Conservation (phyloP, 2,113 vertebrate genomes). For the Leucosticte australis region DNA sequence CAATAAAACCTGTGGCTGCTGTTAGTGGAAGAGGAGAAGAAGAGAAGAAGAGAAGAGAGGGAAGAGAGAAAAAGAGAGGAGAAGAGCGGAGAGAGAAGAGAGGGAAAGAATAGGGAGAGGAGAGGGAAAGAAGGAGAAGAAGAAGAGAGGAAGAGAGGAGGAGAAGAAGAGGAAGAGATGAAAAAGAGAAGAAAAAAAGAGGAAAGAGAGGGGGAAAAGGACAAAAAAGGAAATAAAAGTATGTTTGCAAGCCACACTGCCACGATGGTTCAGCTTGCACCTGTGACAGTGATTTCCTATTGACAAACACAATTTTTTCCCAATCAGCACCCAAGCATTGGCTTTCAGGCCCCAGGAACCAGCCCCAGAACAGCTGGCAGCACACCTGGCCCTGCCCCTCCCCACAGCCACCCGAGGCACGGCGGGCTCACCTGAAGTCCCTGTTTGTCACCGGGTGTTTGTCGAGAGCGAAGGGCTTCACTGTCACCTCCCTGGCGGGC, state of each 20-base stretch:
- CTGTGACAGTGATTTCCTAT: fast-evolving
- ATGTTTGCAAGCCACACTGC: not conserved
- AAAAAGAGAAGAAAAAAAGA: too few relatives aligned
- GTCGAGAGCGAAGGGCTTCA: slow-evolving; percentile 83
- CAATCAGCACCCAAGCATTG: fast-evolving
- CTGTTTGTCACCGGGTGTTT: slow-evolving; percentile 85
- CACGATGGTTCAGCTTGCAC: not conserved
- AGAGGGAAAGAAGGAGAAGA: not conserved
- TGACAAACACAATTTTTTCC: fast-evolving
- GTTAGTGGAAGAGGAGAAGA: not conserved
- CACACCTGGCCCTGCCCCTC: not conserved
- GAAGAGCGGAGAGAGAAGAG: not conserved
- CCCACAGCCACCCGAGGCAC: fast-evolving
- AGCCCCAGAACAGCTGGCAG: fast-evolving
- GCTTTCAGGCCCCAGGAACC: not conserved
- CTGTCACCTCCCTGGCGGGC: slow-evolving; percentile 33
- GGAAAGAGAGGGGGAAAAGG: fast-evolving
- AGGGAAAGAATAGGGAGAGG: not conserved
- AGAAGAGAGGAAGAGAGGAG: not conserved
- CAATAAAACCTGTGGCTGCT: not conserved
- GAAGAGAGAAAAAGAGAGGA: not conserved
- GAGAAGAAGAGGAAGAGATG: not conserved
- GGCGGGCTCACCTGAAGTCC: slow-evolving; percentile 83
- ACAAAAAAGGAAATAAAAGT: not conserved
- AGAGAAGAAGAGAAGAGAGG: too few relatives aligned